Conservation (phyloP, 2,113 vertebrate species). For the Phrynosoma platyrhinos region DNA sequence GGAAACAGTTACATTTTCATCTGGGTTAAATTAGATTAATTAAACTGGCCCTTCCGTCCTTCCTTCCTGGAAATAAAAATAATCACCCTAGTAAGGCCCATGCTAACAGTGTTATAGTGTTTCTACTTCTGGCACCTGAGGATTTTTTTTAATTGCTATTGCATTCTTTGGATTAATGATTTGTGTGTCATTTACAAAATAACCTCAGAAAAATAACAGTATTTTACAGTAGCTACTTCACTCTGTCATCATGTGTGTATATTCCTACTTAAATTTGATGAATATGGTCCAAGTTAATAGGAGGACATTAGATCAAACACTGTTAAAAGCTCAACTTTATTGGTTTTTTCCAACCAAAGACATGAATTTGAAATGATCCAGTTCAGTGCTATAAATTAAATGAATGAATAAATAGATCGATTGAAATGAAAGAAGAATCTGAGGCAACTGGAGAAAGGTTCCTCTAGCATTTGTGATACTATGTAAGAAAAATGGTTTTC, state of each 20-base stretch:
- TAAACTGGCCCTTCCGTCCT: no score
- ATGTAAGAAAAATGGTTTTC: not conserved
- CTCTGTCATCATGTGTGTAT: not conserved
- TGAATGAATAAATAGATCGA: no score
- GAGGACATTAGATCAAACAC: not conserved
- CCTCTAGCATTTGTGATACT: not conserved
- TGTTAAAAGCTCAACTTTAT: constrained; percentile 23
- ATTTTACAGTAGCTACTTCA: not conserved
- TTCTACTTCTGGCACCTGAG: no score
- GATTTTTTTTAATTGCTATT: no score
- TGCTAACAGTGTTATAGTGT: no score
- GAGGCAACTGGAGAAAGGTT: not conserved
- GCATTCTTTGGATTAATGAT: no score
- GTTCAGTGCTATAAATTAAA: not conserved
- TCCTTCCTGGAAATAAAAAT: no score
- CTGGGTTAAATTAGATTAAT: not conserved
- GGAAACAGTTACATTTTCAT: not conserved
- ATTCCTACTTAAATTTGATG: not conserved
- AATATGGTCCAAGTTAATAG: not conserved
- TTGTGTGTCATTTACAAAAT: no score
- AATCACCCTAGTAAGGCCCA: no score
- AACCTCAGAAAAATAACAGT: no score
- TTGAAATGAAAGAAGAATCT: not conserved
- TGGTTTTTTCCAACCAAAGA: rapidly evolving
- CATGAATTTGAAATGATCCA: not conserved